phyloP scores from a whole-genome alignment of 2,888 invertebrate genomes.

The Ectemnius cavifrons region DNA sequence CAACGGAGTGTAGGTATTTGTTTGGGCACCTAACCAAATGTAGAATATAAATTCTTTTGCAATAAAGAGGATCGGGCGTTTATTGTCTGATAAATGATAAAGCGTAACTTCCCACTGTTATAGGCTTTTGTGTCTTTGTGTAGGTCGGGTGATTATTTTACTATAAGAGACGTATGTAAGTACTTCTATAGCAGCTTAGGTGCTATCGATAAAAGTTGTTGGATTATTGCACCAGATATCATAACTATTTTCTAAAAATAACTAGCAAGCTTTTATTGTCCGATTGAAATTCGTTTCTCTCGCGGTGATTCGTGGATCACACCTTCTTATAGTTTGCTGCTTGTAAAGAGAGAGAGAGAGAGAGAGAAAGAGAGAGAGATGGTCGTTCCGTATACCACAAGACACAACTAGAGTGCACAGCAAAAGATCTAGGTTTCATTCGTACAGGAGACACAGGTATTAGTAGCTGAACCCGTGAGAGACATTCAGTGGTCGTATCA shows the following conservation, averaged over 20 bases:
- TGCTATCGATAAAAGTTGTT: conserved; percentile 59
- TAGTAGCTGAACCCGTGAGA: conserved; percentile 33
- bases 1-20: conserved; percentile 46
- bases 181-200: conserved; percentile 56
- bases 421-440: conserved; percentile 14
- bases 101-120: conserved; percentile 52
- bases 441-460: conserved; percentile 7
- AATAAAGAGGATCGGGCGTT: conserved; percentile 47
- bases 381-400: too few species aligned
- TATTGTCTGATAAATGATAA: conserved; percentile 31
- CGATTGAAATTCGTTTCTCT: conserved; percentile 28
- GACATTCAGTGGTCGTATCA: conserved; percentile 20
- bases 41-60: conserved; percentile 57
- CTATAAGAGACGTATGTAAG: conserved; percentile 46
- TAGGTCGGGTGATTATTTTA: conserved; percentile 53
- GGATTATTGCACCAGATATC: conserved; percentile 45
- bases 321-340: conserved; percentile 1
- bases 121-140: conserved; percentile 55
- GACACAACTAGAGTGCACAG: conserved; percentile 12
- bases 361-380: background rate
- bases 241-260: conserved; percentile 43
- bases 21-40: conserved; percentile 61
- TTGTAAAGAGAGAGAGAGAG: background rate
- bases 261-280: conserved; percentile 24
- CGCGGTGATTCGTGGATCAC: conserved; percentile 7